A percentile compares a stretch with the other conserved stretches of the same genome.
Conservation (phyloP, 92 coral and sea anemone species). For the Porites lobata region DNA sequence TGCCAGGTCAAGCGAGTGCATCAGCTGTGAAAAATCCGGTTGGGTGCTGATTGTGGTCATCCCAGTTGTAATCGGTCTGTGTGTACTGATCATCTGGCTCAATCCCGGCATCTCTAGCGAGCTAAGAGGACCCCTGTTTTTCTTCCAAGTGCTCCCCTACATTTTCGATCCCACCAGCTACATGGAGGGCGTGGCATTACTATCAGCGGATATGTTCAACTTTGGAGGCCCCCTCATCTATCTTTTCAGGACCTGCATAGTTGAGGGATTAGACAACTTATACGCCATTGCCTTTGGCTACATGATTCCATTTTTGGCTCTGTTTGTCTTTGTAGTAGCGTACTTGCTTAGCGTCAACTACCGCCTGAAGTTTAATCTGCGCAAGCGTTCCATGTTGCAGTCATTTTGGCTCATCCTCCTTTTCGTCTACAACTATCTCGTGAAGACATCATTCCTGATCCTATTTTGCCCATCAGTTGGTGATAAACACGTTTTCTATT, state of each 20-base stretch:
- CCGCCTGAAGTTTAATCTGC: conserved; percentile 75
- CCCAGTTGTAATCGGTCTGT: conserved; percentile 68
- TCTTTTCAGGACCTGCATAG: conserved; percentile 74
- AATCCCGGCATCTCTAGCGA: conserved; percentile 93
- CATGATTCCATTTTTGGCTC: conserved; percentile 71
- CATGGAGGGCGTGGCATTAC: conserved; percentile 63
- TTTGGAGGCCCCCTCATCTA: conserved; percentile 92
- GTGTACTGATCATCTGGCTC: conserved; percentile 82
- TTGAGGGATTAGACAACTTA: conserved; percentile 73
- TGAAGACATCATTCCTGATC: conserved; percentile 83
- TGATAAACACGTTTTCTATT: conserved; percentile 79
- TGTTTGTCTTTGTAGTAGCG: conserved; percentile 75
- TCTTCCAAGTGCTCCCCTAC: conserved; percentile 94
- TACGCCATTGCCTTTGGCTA: conserved; percentile 78
- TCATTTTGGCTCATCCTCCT: conserved; percentile 93
- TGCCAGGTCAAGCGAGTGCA: conserved; percentile 67
- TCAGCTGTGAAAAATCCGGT: conserved; percentile 57
- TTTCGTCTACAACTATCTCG: conserved; percentile 86
- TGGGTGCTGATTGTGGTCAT: conserved; percentile 86
- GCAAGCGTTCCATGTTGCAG: conserved; percentile 83
- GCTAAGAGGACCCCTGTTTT: conserved; percentile 95
- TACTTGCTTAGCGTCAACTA: conserved; percentile 76
- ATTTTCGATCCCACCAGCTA: conserved; percentile 72
- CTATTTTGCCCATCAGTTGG: conserved; percentile 87
- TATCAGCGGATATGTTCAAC: conserved; percentile 74